Evolutionary conservation across 1,140 invertebrate genomes (phyloP).

Genomic region (Ceratina japonica): DNA sequence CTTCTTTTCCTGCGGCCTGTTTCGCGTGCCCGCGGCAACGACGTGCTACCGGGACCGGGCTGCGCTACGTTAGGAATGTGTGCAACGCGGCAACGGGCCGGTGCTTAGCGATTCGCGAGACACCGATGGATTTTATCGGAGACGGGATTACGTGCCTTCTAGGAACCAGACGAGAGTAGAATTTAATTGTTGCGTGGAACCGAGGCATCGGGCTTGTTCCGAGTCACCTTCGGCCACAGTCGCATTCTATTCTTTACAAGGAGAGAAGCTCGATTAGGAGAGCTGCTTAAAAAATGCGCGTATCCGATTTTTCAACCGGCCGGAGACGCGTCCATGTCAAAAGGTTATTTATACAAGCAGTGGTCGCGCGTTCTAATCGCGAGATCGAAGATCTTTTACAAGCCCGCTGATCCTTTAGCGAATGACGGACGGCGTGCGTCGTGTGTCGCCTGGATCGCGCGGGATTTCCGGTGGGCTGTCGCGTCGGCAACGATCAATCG

Average conservation of each 20-base stretch:
- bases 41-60: not conserved
- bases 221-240: too few species aligned
- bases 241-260: too few species aligned
- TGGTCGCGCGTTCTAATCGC: not conserved
- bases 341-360: too few species aligned
- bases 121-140: not conserved
- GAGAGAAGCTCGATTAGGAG: too few species aligned
- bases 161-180: too few species aligned
- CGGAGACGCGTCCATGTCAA: too few species aligned
- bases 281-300: not conserved
- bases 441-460: constrained; percentile 42
- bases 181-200: too few species aligned
- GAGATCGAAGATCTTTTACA: constrained; percentile 14
- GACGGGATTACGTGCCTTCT: too few species aligned
- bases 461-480: constrained; percentile 56
- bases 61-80: constrained; percentile 1
- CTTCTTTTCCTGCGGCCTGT: constrained; percentile 16
- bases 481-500: constrained; percentile 34
- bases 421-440: constrained; percentile 28
- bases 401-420: constrained; percentile 20
- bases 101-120: not conserved
- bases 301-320: too few species aligned
- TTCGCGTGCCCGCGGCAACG: constrained; percentile 18
- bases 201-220: too few species aligned
- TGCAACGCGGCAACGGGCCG: not conserved